Conservation (phyloP, 2,888 invertebrate genomes). For the Monoplex corrugatus region DNA sequence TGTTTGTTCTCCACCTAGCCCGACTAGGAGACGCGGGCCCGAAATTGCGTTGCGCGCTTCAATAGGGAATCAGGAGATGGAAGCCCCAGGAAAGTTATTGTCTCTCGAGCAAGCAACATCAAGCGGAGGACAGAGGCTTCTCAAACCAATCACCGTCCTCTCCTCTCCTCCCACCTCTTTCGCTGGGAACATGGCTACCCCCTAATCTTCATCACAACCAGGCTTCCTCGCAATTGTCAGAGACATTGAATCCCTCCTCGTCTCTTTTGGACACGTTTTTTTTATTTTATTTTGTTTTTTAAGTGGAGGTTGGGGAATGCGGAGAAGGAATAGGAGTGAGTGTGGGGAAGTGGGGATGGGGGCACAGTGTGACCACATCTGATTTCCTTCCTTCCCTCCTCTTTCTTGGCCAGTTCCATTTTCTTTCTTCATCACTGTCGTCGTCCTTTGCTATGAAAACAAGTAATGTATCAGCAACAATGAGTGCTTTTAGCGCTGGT, state of each 20-base stretch:
- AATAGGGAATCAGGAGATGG: conserved; percentile 9
- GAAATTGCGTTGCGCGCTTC: conserved; percentile 33
- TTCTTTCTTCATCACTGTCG: background rate
- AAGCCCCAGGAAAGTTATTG: conserved; percentile 36
- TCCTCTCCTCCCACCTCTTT: too few relatives aligned
- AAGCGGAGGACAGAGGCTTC: background rate
- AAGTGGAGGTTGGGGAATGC: background rate
- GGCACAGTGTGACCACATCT: background rate
- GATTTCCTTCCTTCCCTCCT: background rate
- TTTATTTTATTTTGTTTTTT: background rate
- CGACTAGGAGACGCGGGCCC: background rate
- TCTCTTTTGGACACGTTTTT: background rate
- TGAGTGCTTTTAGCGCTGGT: background rate
- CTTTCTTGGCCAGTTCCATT: background rate
- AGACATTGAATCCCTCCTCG: background rate
- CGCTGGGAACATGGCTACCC: background rate
- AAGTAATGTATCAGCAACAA: background rate
- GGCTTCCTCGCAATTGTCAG: conserved; percentile 30
- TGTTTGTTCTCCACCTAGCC: conserved; percentile 35
- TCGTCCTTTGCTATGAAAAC: background rate
- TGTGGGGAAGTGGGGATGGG: background rate
- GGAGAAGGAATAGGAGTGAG: too few relatives aligned
- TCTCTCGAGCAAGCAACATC: conserved; percentile 22
- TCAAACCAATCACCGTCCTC: conserved; percentile 29
- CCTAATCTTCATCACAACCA: conserved; percentile 25